Evolutionary conservation across 2,888 invertebrate species (phyloP).

Genomic region (Physocephala rufipes): DNA sequence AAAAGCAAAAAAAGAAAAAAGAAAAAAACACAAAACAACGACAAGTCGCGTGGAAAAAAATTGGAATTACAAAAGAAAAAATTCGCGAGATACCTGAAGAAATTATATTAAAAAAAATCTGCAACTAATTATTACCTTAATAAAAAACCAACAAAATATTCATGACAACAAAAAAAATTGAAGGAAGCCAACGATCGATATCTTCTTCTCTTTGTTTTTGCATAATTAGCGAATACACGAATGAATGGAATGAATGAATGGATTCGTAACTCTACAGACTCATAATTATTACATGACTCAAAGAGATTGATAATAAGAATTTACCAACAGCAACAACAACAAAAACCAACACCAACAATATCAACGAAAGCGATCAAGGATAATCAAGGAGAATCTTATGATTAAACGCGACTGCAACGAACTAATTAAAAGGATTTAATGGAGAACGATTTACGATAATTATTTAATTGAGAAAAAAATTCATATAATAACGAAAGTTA

Average conservation of each 20-base stretch:
- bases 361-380: no score
- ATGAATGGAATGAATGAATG: not conserved
- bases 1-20: slow-evolving; percentile 32
- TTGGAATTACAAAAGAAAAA: slow-evolving; percentile 45
- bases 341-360: not conserved
- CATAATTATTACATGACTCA: slow-evolving; percentile 27
- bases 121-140: slow-evolving; percentile 36
- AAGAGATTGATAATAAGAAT: not conserved
- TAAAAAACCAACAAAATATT: slow-evolving; percentile 37
- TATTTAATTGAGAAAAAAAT: slow-evolving; percentile 29
- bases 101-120: slow-evolving; percentile 49
- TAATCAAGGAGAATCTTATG: no score
- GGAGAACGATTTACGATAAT: not conserved
- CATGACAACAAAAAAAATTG: slow-evolving; percentile 39
- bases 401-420: slow-evolving; percentile 29
- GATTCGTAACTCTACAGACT: not conserved
- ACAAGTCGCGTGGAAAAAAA: slow-evolving; percentile 42
- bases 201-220: slow-evolving; percentile 22
- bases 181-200: not conserved
- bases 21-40: slow-evolving; percentile 26
- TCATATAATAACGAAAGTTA: slow-evolving; percentile 16
- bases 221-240: slow-evolving; percentile 15
- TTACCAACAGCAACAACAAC: slow-evolving; percentile 5
- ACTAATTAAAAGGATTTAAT: slow-evolving; percentile 6
- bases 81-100: no score